Evolutionary conservation across 2,797 vertebrate genomes (phyloP).

Genomic region (Chaetophractus vellerosus): DNA sequence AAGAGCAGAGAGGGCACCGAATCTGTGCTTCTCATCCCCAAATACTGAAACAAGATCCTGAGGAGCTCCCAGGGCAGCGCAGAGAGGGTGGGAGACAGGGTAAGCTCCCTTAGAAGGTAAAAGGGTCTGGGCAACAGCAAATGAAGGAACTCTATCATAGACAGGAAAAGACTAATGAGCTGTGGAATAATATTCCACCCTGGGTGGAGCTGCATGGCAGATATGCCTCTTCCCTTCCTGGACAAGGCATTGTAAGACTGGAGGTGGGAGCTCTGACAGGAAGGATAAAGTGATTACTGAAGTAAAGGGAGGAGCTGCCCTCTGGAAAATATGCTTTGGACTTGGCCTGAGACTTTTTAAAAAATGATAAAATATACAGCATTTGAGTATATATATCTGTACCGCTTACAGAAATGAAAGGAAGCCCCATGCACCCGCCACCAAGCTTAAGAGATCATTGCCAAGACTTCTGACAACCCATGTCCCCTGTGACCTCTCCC

Average conservation of each 20-base stretch:
- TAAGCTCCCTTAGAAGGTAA: not conserved
- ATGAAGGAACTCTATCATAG: not conserved
- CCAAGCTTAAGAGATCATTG: not conserved
- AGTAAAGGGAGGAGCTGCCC: not conserved
- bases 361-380: not conserved
- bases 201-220: constrained; percentile 44
- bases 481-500: not conserved
- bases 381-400: not conserved
- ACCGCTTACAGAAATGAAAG: constrained; percentile 32
- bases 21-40: not conserved
- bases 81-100: not conserved
- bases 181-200: constrained; percentile 65
- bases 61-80: not conserved
- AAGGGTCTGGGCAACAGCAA: not conserved
- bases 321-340: constrained; percentile 31
- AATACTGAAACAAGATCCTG: not conserved
- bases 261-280: constrained; percentile 62
- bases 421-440: not conserved
- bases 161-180: constrained; percentile 68
- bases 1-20: not conserved
- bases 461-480: not conserved
- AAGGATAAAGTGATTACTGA: constrained; percentile 71
- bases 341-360: constrained; percentile 38
- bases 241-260: constrained; percentile 35
- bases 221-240: constrained; percentile 29